A percentile compares a stretch with the other conserved stretches of the same genome.
These are phyloP conservation scores for Enteromius treurensis DNA, from an alignment of 2,797 vertebrate genomes.

Conservation along the genomic window DNA sequence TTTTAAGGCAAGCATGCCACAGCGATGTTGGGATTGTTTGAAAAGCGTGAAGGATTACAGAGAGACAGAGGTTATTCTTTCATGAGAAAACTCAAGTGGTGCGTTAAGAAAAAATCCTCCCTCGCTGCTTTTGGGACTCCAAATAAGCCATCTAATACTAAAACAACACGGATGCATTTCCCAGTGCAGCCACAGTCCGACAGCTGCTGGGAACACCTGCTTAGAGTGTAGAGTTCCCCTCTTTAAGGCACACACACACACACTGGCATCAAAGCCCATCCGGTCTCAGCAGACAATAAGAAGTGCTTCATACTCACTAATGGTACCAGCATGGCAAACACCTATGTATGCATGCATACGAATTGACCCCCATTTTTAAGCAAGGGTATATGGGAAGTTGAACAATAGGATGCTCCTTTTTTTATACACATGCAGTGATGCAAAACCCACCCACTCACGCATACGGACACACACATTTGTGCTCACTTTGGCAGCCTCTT, in stretches of 20 bases:
- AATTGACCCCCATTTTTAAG: conserved; percentile 47
- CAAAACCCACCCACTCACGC: conserved; percentile 31
- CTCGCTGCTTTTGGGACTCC: conserved; percentile 61
- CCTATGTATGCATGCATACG: conserved; percentile 26
- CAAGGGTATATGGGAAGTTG: conserved; percentile 46
- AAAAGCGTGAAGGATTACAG: conserved; percentile 11
- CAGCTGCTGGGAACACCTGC: conserved; percentile 80
- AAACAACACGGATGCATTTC: conserved; percentile 73
- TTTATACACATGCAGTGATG: conserved; percentile 22
- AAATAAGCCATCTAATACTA: conserved; percentile 69
- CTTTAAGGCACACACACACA: conserved; percentile 69
- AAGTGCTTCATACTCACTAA: conserved; percentile 72
- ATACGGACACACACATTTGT: conserved; percentile 27
- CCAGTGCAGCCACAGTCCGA: conserved; percentile 59
- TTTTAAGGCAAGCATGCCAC: conserved; percentile 11
- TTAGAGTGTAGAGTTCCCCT: conserved; percentile 72
- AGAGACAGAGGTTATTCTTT: conserved; percentile 37
- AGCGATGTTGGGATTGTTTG: conserved; percentile 10
- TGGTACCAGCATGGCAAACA: conserved; percentile 72
- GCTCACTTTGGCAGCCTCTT: conserved; percentile 23
- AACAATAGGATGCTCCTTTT: conserved; percentile 53
- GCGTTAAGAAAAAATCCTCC: conserved; percentile 70
- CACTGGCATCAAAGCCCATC: conserved; percentile 70
- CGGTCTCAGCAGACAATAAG: conserved; percentile 69
- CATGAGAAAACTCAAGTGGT: conserved; percentile 69